A percentile compares a stretch with the other conserved stretches of the same genome.
phyloP scores from a whole-genome alignment of 1,140 invertebrate genomes.

The Melitaea cinxia region DNA sequence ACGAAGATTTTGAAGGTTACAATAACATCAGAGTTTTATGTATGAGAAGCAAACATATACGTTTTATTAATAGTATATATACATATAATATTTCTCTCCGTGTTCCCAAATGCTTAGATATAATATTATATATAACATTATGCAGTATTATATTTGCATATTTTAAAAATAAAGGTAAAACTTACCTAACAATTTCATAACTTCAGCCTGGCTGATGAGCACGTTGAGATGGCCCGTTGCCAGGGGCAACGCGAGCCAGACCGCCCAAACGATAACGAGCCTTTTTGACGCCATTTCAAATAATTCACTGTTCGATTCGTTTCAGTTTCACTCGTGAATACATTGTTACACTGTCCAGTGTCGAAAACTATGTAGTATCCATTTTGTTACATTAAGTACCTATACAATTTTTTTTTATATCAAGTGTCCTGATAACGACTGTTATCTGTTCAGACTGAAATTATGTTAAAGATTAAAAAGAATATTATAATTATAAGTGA shows the following conservation, averaged over 20 bases:
- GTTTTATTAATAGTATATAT: too few relatives aligned
- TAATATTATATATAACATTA: too few relatives aligned
- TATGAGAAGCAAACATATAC: too few relatives aligned
- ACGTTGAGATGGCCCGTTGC: slow-evolving; percentile 86
- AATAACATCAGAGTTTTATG: too few relatives aligned
- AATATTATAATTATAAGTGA: neutral
- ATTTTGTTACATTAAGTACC: slow-evolving; percentile 43
- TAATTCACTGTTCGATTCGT: slow-evolving; percentile 60
- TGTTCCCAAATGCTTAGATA: too few relatives aligned
- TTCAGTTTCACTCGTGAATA: slow-evolving; percentile 67
- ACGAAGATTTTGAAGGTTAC: too few relatives aligned
- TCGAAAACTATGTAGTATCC: slow-evolving; percentile 56
- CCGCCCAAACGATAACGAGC: slow-evolving; percentile 66
- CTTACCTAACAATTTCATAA: slow-evolving; percentile 89
- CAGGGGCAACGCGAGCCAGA: slow-evolving; percentile 74
- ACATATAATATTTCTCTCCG: too few relatives aligned
- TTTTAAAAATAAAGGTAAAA: neutral
- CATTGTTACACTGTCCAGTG: slow-evolving; percentile 54
- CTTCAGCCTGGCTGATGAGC: slow-evolving; percentile 89
- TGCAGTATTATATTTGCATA: neutral
- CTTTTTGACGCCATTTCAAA: slow-evolving; percentile 64
- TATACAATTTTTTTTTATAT: slow-evolving; percentile 4
- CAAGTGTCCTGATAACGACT: slow-evolving; percentile 1
- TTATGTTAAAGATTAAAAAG: neutral
- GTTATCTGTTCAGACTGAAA: slow-evolving; percentile 1